Evolutionary conservation across 2,113 vertebrate genomes (phyloP).

Genomic region (Boulengeromyrus knoepffleri): DNA sequence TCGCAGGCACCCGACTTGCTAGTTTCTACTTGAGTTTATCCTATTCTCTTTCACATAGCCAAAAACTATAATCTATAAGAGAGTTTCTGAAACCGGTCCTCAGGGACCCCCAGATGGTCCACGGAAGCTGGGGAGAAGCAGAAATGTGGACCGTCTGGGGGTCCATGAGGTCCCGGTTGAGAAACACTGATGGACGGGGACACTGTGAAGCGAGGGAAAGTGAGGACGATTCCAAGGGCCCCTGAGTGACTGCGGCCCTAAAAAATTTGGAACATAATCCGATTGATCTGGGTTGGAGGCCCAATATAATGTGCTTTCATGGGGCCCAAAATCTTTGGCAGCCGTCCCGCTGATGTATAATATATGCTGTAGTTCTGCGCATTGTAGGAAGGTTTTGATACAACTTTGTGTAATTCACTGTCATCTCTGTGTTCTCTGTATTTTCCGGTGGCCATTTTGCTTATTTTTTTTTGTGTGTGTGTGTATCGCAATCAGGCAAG

Average conservation of each 20-base stretch:
- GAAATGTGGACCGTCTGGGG: neutral
- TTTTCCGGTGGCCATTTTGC: neutral
- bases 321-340: too few species aligned
- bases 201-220: too few species aligned
- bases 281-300: too few species aligned
- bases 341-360: neutral
- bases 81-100: neutral
- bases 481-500: conserved; percentile 64
- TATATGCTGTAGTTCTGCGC: neutral
- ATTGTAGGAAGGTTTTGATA: neutral
- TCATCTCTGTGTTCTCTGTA: neutral
- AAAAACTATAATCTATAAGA: neutral
- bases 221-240: too few species aligned
- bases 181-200: neutral
- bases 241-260: too few species aligned
- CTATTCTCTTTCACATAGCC: neutral
- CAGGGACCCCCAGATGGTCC: neutral
- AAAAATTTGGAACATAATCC: too few species aligned
- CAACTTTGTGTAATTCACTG: neutral
- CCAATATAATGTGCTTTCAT: too few species aligned
- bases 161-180: neutral
- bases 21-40: neutral
- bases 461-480: neutral
- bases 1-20: neutral
- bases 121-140: neutral